Evolutionary conservation across 1,140 invertebrate species (phyloP).

Genomic region (Heliconius hermathena): DNA sequence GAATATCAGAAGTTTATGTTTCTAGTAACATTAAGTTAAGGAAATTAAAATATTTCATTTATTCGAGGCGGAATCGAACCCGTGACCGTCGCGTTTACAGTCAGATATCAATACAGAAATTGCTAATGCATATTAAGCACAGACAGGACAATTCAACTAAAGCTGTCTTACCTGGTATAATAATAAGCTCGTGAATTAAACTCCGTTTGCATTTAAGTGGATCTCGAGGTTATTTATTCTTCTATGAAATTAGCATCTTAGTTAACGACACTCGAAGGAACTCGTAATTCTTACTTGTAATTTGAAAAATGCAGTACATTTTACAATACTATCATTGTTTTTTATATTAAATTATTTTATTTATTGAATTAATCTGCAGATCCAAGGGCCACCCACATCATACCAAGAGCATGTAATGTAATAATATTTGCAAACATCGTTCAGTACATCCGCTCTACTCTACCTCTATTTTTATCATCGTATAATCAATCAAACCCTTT

Average conservation of each 20-base stretch:
- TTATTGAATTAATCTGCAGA: background rate
- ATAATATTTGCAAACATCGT: background rate
- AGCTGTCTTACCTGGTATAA: background rate
- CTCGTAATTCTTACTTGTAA: background rate
- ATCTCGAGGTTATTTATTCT: background rate
- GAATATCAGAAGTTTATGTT: too few species aligned
- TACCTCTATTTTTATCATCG: conserved; percentile 7
- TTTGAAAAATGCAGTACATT: too few species aligned
- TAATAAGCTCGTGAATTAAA: conserved; percentile 20
- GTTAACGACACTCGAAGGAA: background rate
- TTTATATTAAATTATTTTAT: too few species aligned
- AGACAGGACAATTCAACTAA: background rate
- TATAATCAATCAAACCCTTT: conserved; percentile 43
- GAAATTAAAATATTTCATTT: too few species aligned
- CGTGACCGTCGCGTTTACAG: too few species aligned
- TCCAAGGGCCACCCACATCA: background rate
- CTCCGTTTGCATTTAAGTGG: conserved; percentile 8
- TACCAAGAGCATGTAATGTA: background rate
- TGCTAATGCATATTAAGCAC: background rate
- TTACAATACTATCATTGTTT: too few species aligned
- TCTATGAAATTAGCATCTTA: conserved; percentile 1
- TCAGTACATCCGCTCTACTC: background rate
- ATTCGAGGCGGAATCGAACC: too few species aligned
- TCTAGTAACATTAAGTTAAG: too few species aligned
- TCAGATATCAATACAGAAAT: too few species aligned